These are phyloP conservation scores for Ophioderma brevispina DNA, from an alignment of 35 echinoderm and acorn worm species.

Conservation along the genomic window DNA sequence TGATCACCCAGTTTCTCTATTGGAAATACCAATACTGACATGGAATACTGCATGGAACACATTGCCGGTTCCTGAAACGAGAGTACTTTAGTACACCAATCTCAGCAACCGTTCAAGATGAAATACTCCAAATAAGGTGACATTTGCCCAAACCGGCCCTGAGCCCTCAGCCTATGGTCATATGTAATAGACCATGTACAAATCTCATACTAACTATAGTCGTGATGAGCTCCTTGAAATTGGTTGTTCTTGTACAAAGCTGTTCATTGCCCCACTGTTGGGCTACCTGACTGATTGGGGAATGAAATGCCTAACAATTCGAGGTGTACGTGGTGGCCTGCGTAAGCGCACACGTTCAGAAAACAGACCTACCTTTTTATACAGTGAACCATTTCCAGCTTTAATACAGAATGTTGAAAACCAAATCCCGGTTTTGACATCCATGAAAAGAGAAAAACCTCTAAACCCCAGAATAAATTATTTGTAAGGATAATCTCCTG, in stretches of 20 bases:
- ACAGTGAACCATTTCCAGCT: neutral
- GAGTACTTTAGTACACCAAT: neutral
- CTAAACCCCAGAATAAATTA: neutral
- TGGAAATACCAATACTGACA: too few species aligned
- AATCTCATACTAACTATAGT: neutral
- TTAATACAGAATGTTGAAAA: neutral
- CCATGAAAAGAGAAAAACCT: neutral
- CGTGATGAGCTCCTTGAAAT: conserved; percentile 2
- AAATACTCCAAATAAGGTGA: neutral
- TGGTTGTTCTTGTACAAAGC: neutral
- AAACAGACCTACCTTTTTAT: neutral
- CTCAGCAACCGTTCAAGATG: neutral
- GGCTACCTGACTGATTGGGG: neutral
- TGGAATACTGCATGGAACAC: too few species aligned
- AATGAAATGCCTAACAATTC: neutral
- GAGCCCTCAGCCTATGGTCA: neutral
- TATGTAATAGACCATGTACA: neutral
- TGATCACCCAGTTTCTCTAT: too few species aligned
- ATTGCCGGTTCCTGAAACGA: too few species aligned
- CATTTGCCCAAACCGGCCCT: neutral
- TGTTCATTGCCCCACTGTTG: neutral
- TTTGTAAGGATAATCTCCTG: neutral
- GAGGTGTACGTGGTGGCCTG: conserved; percentile 1
- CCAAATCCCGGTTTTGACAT: conserved; percentile 6
- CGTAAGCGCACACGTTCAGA: neutral